Conservation (phyloP, 2,888 invertebrate species). For the Blastobasis lacticolella region DNA sequence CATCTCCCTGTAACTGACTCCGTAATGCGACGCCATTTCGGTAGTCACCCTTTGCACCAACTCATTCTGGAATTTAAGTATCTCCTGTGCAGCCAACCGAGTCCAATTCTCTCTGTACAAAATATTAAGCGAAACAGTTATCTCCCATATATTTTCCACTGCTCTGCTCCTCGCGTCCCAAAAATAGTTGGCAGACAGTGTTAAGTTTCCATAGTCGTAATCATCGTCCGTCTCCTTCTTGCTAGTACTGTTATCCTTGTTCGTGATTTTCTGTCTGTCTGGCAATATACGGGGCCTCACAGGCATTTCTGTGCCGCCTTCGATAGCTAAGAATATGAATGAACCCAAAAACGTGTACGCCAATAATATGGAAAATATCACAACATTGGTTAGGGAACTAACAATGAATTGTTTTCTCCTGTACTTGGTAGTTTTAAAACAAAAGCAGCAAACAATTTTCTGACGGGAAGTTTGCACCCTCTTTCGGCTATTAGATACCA, state of each 20-base stretch:
- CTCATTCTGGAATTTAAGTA: slow-evolving; percentile 88
- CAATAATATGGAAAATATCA: slow-evolving; percentile 86
- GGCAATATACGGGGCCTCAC: slow-evolving; percentile 64
- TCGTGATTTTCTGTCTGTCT: slow-evolving; percentile 62
- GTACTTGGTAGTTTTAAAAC: slow-evolving; percentile 71
- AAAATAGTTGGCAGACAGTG: slow-evolving; percentile 63
- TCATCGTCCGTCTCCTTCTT: slow-evolving; percentile 58
- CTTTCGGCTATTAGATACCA: slow-evolving; percentile 67
- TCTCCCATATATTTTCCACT: slow-evolving; percentile 93
- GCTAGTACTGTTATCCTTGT: slow-evolving; percentile 63
- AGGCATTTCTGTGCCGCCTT: slow-evolving; percentile 78
- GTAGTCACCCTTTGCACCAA: slow-evolving; percentile 85
- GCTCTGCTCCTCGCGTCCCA: slow-evolving; percentile 74
- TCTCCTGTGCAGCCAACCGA: slow-evolving; percentile 83
- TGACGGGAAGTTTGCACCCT: slow-evolving; percentile 62
- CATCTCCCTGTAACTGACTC: slow-evolving; percentile 69
- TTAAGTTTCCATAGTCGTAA: slow-evolving; percentile 52
- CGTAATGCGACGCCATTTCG: slow-evolving; percentile 80
- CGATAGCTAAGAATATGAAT: slow-evolving; percentile 89
- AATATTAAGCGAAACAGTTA: slow-evolving; percentile 90
- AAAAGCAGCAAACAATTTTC: slow-evolving; percentile 71
- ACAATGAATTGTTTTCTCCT: slow-evolving; percentile 78
- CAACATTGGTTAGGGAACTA: slow-evolving; percentile 85
- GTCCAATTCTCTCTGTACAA: slow-evolving; percentile 94
- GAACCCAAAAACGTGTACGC: slow-evolving; percentile 86